A percentile compares a stretch with the other conserved stretches of the same genome.
phyloP scores from a whole-genome alignment of 1,140 invertebrate species.

The Ectropis grisescens region DNA sequence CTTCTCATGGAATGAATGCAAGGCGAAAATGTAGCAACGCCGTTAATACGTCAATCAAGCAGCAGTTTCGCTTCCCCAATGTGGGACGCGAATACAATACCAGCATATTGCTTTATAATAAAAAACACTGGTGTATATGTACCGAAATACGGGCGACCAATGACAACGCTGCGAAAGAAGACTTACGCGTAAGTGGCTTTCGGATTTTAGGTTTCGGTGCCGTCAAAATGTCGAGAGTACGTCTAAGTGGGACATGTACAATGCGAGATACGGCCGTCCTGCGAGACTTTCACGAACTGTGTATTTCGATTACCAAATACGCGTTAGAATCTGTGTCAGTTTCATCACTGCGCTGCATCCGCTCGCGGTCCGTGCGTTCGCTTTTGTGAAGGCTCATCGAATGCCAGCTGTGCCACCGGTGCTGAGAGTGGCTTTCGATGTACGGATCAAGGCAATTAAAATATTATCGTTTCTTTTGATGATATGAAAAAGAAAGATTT shows the following conservation, averaged over 20 bases:
- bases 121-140: slow-evolving; percentile 14
- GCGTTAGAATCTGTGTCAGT: slow-evolving; percentile 67
- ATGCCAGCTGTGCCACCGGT: no score
- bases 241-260: slow-evolving; percentile 50
- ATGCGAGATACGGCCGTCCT: slow-evolving; percentile 50
- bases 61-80: slow-evolving; percentile 53
- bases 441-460: no score
- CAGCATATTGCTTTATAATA: slow-evolving; percentile 3
- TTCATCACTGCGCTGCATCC: slow-evolving; percentile 60
- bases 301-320: slow-evolving; percentile 66
- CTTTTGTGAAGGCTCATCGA: slow-evolving; percentile 23
- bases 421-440: no score
- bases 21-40: slow-evolving; percentile 56
- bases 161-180: slow-evolving; percentile 30
- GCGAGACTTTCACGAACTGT: slow-evolving; percentile 63
- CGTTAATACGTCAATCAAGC: slow-evolving; percentile 48
- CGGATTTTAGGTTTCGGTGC: slow-evolving; percentile 54
- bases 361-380: slow-evolving; percentile 38
- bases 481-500: no score
- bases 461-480: no score
- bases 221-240: slow-evolving; percentile 45
- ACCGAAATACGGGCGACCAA: slow-evolving; percentile 17
- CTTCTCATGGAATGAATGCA: slow-evolving; percentile 58
- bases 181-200: slow-evolving; percentile 29
- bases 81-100: slow-evolving; percentile 42